Evolutionary conservation across 2,113 vertebrate species (phyloP), one percentile per base, ranked within the genome.

Genomic region (Callorhinus ursinus): DNA sequence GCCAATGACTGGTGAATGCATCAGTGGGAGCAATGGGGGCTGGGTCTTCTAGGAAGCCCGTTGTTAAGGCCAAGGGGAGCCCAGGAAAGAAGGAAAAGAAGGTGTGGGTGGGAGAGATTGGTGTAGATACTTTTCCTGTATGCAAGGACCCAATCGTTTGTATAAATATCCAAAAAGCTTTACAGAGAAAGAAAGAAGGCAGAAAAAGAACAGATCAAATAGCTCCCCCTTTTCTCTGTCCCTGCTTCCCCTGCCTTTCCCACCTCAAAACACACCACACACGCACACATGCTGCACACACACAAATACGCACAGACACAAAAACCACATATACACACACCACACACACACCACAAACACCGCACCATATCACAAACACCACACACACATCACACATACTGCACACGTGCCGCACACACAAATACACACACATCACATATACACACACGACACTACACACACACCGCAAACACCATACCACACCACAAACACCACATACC

Each of bases 101-200:
- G 22, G 79, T 8, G 24, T 12, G 11, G 28, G 0, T 21, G 33
- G 4, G 4, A 24, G 28, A 61, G 33, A 65, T 0, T 3, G 7
- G 0, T 65, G 19, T 1, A 31, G 22, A 33, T 15, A 8, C 0
- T 0, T 19, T 65, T 9, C 5, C 1, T 21, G 0, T 16, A 7
- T 3, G 59, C 28, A 9, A 36, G 42, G 33, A 31, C 81, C 3
- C 16, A 4, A 4, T 1, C 5, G 0, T n/a, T 4, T 5, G 31
- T 42, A 10, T n/a, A 18, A 1, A 19, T 0, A 39, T 8, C 63
- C 53, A 16, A 7, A 21, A 5, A 18, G 11, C 9, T 31, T 15
- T 21, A 19, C 14, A 7, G 49, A 31, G 39, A n/a, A 3, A 53
- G 42, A 24, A 81, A 8, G 55, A 18, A 31, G 94, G 33, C 14